Conservation (phyloP, 37 sponge, comb jelly and placozoan genomes). For the Petrosia ficiformis region DNA sequence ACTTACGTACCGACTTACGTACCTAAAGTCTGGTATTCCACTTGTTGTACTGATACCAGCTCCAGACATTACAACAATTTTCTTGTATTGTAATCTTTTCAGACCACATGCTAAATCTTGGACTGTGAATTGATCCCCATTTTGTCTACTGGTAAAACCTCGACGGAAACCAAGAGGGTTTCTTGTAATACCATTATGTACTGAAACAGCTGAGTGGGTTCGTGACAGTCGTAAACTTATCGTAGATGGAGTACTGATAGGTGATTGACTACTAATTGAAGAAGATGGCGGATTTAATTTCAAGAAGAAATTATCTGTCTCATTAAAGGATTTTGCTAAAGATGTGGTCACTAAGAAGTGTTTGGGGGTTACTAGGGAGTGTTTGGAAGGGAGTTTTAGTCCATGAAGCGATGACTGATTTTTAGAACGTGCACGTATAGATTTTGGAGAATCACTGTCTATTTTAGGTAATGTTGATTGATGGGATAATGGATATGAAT, state of each 20-base stretch:
- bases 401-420: too few relatives aligned
- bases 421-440: too few relatives aligned
- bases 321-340: background rate
- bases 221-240: too few relatives aligned
- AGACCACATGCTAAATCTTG: slow-evolving; percentile 62
- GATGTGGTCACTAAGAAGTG: too few relatives aligned
- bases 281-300: background rate
- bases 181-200: too few relatives aligned
- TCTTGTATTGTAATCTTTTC: slow-evolving; percentile 37
- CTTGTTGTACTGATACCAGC: slow-evolving; percentile 94
- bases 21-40: slow-evolving; percentile 97
- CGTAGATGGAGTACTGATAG: too few relatives aligned
- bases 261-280: too few relatives aligned
- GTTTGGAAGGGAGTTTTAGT: too few relatives aligned
- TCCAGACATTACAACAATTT: slow-evolving; percentile 88
- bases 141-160: background rate
- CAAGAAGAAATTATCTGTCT: background rate
- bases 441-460: background rate
- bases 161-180: too few relatives aligned
- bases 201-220: too few relatives aligned
- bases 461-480: background rate
- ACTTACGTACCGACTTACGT: background rate
- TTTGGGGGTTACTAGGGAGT: too few relatives aligned
- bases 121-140: background rate
- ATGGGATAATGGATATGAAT: too few relatives aligned